A percentile compares a stretch with the other conserved stretches of the same genome.
Evolutionary conservation across 2,797 vertebrate species (phyloP).

Genomic region (Scleropages formosus): DNA sequence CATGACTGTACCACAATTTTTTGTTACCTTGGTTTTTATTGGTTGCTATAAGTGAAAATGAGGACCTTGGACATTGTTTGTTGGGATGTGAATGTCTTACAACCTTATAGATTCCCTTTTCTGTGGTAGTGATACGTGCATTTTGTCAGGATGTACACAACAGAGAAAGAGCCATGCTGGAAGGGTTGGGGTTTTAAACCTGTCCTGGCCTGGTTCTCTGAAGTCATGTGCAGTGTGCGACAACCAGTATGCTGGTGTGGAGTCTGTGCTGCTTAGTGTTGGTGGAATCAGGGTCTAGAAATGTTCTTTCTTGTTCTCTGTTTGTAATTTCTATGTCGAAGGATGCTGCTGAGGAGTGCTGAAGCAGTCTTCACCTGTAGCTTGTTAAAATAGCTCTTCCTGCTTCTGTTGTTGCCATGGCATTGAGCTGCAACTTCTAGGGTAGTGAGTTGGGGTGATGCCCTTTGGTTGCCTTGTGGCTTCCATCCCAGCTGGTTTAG

Average conservation of each 20-base stretch:
- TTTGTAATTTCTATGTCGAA: conserved; percentile 29
- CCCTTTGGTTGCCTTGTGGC: background rate
- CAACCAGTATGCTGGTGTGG: background rate
- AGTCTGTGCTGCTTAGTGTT: background rate
- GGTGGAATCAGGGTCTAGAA: background rate
- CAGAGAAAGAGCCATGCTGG: too few relatives aligned
- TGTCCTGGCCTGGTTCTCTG: background rate
- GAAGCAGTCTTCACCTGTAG: conserved; percentile 31
- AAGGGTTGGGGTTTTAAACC: background rate
- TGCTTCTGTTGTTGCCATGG: conserved; percentile 30
- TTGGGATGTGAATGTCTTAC: background rate
- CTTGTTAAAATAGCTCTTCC: conserved; percentile 25
- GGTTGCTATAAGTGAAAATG: background rate
- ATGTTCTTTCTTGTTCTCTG: background rate
- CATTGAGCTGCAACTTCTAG: background rate
- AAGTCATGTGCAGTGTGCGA: background rate
- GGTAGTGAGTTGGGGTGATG: background rate
- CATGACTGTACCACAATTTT: background rate
- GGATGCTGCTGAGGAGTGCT: conserved; percentile 22
- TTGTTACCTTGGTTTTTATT: background rate
- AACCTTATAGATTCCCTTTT: background rate
- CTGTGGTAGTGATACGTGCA: background rate
- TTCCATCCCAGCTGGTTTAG: background rate
- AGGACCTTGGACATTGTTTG: background rate
- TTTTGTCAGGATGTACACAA: background rate